A percentile compares a stretch with the other conserved stretches of the same genome.
Conservation (phyloP, 2,113 vertebrate species). For the Eurypyga helias region DNA sequence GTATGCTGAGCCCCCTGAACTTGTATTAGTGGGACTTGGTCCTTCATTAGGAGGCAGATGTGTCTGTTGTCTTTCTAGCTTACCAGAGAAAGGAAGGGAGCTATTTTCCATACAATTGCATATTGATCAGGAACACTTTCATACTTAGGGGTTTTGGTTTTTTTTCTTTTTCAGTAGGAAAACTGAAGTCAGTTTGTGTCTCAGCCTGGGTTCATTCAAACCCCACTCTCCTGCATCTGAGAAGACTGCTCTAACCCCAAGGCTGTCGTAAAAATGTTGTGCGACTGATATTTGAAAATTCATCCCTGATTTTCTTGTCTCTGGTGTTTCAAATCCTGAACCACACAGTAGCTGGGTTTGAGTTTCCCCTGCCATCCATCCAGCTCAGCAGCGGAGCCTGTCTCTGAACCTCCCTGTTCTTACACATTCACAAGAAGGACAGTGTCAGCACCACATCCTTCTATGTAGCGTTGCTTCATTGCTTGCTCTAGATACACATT, state of each 20-base stretch:
- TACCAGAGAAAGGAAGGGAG: not conserved
- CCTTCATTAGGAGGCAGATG: not conserved
- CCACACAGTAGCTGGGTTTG: not conserved
- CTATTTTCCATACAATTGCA: not conserved
- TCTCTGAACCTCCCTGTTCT: not conserved
- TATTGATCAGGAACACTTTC: not conserved
- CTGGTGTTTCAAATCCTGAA: not conserved
- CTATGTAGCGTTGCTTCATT: not conserved
- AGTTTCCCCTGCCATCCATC: not conserved
- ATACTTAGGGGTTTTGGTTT: too few relatives aligned
- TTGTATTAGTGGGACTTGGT: not conserved
- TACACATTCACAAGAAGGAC: not conserved
- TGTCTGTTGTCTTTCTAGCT: not conserved
- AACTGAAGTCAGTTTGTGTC: not conserved
- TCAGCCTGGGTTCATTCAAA: not conserved
- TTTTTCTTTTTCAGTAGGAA: not conserved
- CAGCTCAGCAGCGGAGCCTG: not conserved
- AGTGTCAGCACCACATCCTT: rapidly evolving
- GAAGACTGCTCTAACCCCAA: not conserved
- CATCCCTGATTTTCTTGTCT: not conserved
- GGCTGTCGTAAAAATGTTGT: not conserved
- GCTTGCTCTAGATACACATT: not conserved
- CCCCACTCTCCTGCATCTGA: not conserved
- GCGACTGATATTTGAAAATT: not conserved
- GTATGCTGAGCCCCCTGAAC: not conserved